Base-by-base conservation (phyloP, 2,113 vertebrate genomes). In the Coreoperca whiteheadi region DNA sequence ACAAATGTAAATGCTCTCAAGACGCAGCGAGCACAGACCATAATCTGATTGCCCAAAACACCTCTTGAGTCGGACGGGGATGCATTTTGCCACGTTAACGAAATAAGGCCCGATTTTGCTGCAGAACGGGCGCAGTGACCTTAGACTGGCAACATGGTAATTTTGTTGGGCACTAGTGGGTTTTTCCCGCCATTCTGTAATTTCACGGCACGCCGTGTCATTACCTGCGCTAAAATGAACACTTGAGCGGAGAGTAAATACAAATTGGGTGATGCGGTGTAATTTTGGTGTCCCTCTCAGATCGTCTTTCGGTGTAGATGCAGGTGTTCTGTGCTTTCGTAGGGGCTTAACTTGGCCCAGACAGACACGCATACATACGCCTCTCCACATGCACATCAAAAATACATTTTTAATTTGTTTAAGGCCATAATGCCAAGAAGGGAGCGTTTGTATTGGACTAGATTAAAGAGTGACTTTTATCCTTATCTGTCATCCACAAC, bases 161-260 rank as follows among this genome's bases (percentile, higher is more conserved):
- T 81, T 12, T 18, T 46, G 32, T 48, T 3, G 20, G 54, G 16
- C 51, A 25, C 41, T 43, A 72, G 74, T 28, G 0, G 28, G 41
- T 48, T 74, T 81, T 20, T 65, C 30, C 65, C 41, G n/a, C n/a
- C 59, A 20, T 74, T 79, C 4, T 5, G 39, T 82, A 63, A 82
- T 79, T 74, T 69, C 0, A 64, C 64, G 63, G 41, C 34, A 6
- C 64, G 74, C 3, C 16, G 5, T 41, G 41, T 79, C 16, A 0
- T 6, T 65, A 6, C n/a, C 23, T 23, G 28, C 10, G n/a, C 32
- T 69, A 34, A 51, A 79, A 74, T 39, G 25, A 73, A 41, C 53
- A 73, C 68, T 83, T 73, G 68, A 77, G 34, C 15, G 34, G 53
- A 60, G 8, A 60, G 59, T 60, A 30, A 76, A 76, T 28, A 56